Evolutionary conservation across 2,888 invertebrate species (phyloP).

Genomic region (Psylliodes chrysocephalus): DNA sequence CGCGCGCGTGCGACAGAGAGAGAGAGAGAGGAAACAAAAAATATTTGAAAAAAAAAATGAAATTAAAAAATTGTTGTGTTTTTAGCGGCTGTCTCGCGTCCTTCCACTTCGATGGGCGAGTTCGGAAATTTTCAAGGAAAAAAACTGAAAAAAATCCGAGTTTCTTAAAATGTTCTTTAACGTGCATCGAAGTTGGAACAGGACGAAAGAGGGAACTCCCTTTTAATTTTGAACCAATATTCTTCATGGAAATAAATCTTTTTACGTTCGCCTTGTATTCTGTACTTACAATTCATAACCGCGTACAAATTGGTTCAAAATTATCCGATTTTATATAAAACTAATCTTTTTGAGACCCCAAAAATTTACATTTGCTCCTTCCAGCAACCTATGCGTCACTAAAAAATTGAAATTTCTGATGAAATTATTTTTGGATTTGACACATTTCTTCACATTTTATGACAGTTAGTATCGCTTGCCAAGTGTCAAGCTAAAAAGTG

Average conservation of each 20-base stretch:
- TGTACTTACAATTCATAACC: slow-evolving; percentile 41
- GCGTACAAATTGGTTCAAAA: slow-evolving; percentile 42
- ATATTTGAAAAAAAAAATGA: slow-evolving; percentile 16
- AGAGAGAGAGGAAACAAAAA: slow-evolving; percentile 28
- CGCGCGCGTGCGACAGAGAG: no score
- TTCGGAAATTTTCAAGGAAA: not conserved
- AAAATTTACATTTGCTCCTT: not conserved
- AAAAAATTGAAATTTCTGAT: no score
- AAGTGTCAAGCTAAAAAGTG: no score
- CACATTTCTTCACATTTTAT: no score
- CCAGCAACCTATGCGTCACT: no score
- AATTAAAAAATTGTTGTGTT: slow-evolving; percentile 34
- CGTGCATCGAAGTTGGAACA: not conserved
- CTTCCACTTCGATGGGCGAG: not conserved
- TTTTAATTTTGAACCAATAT: slow-evolving; percentile 35
- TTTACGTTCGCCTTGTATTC: no score
- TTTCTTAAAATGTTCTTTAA: not conserved
- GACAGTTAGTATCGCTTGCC: no score
- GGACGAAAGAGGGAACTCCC: not conserved
- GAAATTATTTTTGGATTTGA: no score
- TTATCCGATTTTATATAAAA: slow-evolving; percentile 13
- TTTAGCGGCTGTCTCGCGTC: not conserved
- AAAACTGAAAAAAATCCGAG: no score
- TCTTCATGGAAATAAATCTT: no score
- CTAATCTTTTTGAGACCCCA: slow-evolving; percentile 7